These are phyloP conservation scores for Malachius bipustulatus DNA, from an alignment of 2,888 invertebrate species.

Conservation along the genomic window DNA sequence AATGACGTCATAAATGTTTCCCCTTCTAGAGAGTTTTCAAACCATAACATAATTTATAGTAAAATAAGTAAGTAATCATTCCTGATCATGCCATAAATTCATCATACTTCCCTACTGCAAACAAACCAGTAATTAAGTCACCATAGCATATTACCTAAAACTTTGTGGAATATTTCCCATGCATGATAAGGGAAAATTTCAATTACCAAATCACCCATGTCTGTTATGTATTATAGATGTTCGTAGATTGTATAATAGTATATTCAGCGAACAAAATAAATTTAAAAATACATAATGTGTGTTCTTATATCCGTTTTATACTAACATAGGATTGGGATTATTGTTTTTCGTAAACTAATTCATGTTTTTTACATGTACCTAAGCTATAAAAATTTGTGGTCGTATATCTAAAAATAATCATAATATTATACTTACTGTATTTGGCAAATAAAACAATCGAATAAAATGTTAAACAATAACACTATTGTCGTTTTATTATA, in stretches of 20 bases:
- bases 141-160: no score
- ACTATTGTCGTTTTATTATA: no score
- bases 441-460: conserved; percentile 23
- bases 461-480: conserved; percentile 1
- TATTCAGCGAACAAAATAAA: conserved; percentile 23
- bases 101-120: no score
- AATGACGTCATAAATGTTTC: no score
- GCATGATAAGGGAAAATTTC: conserved; percentile 25
- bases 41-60: no score
- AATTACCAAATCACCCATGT: conserved; percentile 12
- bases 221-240: conserved; percentile 35
- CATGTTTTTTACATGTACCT: conserved; percentile 28
- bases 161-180: no score
- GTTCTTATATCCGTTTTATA: conserved; percentile 12
- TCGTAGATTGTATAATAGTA: conserved; percentile 31
- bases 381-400: conserved; percentile 29
- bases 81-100: no score
- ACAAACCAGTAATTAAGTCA: no score
- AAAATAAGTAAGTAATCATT: no score
- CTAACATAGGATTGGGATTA: conserved; percentile 17
- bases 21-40: no score
- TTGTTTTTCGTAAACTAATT: conserved; percentile 22
- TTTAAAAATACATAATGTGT: conserved; percentile 24
- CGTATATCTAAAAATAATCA: conserved; percentile 26
- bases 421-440: conserved; percentile 25